Conservation (phyloP, 2,113 vertebrate species). For the Chaenocephalus aceratus region DNA sequence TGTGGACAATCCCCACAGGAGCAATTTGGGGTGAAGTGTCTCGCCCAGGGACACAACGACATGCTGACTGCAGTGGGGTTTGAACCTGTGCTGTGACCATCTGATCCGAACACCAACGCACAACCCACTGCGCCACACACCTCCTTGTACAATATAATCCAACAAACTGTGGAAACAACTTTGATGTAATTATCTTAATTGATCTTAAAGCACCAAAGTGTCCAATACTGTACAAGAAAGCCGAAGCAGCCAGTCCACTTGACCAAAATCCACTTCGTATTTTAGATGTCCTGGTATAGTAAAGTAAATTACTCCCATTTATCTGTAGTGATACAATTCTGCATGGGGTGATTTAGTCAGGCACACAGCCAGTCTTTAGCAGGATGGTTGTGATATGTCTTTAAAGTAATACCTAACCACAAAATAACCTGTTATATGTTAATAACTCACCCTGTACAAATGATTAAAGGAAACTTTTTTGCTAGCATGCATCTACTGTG, state of each 20-base stretch:
- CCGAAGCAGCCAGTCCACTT: no score
- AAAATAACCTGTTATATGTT: no score
- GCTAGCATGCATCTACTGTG: no score
- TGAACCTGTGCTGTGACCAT: no score
- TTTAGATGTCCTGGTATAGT: not conserved
- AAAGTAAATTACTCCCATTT: not conserved
- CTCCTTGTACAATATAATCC: not conserved
- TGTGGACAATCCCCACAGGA: no score
- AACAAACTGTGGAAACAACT: not conserved
- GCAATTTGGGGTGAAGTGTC: no score
- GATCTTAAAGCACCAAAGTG: not conserved
- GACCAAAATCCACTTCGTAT: not conserved
- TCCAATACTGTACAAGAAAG: not conserved
- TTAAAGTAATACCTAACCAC: not conserved
- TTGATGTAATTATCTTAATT: not conserved
- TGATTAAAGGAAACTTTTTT: no score
- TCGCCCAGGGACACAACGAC: no score
- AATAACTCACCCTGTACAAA: no score
- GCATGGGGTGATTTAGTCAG: not conserved
- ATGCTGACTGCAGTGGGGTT: no score
- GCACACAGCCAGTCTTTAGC: not conserved
- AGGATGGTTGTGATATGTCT: not conserved
- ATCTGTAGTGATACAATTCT: not conserved
- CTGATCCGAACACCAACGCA: no score
- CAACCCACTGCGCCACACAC: no score